A percentile compares a stretch with the other conserved stretches of the same genome.
phyloP scores from a whole-genome alignment of 2,797 vertebrate species.

The Chloroceryle amazona region DNA sequence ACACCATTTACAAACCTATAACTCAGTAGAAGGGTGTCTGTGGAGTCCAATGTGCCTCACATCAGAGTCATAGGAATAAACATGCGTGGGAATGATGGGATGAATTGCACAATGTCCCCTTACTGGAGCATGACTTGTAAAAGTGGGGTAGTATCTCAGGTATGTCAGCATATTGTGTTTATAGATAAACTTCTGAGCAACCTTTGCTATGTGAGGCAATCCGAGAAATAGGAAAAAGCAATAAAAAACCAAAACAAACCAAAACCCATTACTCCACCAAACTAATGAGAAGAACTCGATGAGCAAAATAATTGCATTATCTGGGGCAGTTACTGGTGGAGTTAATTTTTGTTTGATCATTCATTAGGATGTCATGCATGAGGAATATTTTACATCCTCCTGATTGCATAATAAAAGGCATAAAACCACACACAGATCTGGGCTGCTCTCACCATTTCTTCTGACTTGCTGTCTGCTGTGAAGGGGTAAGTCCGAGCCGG shows the following conservation, averaged over 20 bases:
- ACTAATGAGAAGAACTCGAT: background rate
- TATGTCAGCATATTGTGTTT: background rate
- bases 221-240: background rate
- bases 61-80: background rate
- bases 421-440: background rate
- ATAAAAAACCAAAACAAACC: no score
- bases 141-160: background rate
- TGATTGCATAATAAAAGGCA: background rate
- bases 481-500: background rate
- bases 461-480: background rate
- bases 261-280: background rate
- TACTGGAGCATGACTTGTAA: background rate
- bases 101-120: conserved; percentile 15
- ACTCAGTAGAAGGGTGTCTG: accelerated
- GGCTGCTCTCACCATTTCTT: background rate
- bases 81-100: background rate
- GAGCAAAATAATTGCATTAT: background rate
- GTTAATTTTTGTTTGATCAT: conserved; percentile 1
- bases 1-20: background rate
- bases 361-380: background rate
- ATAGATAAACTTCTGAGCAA: background rate
- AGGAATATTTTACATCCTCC: background rate
- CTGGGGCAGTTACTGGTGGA: conserved; percentile 17
- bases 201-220: background rate
- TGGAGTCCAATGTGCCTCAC: background rate